Percentiles rank a stretch among this genome's conserved stretches.
Evolutionary conservation across 2,113 vertebrate genomes (phyloP).

Genomic region (Lethenteron camtschaticum): DNA sequence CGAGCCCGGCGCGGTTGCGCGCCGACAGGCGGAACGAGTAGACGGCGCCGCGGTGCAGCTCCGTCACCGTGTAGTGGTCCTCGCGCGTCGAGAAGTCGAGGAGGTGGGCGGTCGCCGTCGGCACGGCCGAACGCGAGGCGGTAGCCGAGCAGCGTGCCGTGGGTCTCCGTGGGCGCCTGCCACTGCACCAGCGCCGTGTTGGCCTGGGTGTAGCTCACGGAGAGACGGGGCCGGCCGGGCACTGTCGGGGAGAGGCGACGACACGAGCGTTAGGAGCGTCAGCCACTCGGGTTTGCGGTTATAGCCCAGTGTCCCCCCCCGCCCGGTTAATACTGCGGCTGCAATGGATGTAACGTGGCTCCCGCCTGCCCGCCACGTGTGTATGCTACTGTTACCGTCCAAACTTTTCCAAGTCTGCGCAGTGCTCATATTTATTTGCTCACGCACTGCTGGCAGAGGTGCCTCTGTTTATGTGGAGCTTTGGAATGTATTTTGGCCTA

Average conservation of each 20-base stretch:
- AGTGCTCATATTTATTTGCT: too few species aligned
- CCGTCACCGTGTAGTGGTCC: constrained; percentile 87
- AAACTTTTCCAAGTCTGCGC: too few species aligned
- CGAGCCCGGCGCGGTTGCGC: constrained; percentile 90
- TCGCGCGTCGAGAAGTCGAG: constrained; percentile 82
- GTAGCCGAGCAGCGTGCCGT: constrained; percentile 69
- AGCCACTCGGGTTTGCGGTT: too few species aligned
- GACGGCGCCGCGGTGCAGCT: constrained; percentile 78
- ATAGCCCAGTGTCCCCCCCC: too few species aligned
- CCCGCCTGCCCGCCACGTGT: too few species aligned
- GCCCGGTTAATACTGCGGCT: too few species aligned
- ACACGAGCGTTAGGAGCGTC: too few species aligned
- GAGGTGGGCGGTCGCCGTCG: constrained; percentile 49
- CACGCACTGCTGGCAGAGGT: too few species aligned
- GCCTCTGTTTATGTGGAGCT: too few species aligned
- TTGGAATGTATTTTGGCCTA: too few species aligned
- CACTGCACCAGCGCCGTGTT: constrained; percentile 90
- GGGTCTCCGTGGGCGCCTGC: constrained; percentile 67
- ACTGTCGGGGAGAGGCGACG: constrained; percentile 26
- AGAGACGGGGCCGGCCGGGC: constrained; percentile 64
- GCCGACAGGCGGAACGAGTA: constrained; percentile 78
- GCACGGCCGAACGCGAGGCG: constrained; percentile 81
- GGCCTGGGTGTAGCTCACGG: constrained; percentile 95
- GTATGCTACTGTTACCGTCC: too few species aligned
- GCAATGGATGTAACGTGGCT: too few species aligned